Base-by-base conservation (phyloP, 2,888 invertebrate genomes). In the Gonocerus acuteangulatus region DNA sequence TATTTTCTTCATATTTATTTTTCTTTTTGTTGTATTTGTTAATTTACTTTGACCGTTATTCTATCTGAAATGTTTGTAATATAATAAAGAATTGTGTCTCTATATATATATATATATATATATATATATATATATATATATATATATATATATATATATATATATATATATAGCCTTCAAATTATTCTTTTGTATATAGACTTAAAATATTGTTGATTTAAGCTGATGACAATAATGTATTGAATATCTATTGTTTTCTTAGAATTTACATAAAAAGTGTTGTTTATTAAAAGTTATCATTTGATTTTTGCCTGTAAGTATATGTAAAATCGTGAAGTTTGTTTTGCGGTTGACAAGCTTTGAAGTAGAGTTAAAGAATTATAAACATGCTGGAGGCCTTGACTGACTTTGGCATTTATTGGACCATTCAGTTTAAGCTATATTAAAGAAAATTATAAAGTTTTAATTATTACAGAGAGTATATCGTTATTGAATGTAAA, bases 11-110 rank as follows among this genome's bases (percentile, higher is more conserved):
- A 27, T 51, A 19, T n/a, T 36, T 36, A 16, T 18, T 34, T 52
- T 52, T 39, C 13, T n/a, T 52, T 39, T 39, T 52, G 15, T 58
- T 48, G 47, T 58, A 45, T 48, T 58, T 57, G 19, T 48, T 47
- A 22, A 9, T 59, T 21, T 36, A 21, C 13, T 42, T 48, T 60
- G 49, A 23, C 48, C 4, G 21, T 13, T 16, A 42, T 39, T 19
- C 16, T 54, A 42, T 48, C 23, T 39, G 15, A 42, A 13, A 60
- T 39, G 49, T 32, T 49, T 54, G 23, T 54, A 54, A 42, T 42
- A 15, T 36, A 54, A 22, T 15, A 42, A 39, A 54, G 22, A 22
- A 36, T 54, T 54, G 23, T 39, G n/a, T n/a, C n/a, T n/a, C n/a
- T n/a, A n/a, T n/a, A n/a, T n/a, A 51, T 18, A 21, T 36, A 19